Conservation (phyloP, 2,888 invertebrate genomes). For the Sialis lutaria region DNA sequence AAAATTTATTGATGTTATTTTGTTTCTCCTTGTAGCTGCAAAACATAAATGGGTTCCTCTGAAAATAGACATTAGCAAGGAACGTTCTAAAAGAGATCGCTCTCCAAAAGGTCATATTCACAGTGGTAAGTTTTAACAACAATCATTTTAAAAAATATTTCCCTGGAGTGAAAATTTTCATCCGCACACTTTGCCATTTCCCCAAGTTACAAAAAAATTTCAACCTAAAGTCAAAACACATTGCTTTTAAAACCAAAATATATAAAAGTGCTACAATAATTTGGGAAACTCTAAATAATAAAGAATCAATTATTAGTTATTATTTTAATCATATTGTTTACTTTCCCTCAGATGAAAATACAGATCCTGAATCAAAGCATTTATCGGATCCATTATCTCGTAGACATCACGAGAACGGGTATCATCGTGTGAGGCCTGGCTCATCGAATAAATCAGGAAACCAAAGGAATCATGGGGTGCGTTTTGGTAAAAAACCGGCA, state of each 20-base stretch:
- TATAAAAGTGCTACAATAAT: no score
- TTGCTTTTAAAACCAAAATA: no score
- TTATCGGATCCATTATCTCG: neutral
- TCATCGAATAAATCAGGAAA: constrained; percentile 19
- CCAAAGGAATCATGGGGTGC: constrained; percentile 30
- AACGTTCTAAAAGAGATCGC: constrained; percentile 44
- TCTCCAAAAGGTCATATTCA: constrained; percentile 19
- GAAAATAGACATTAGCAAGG: constrained; percentile 66
- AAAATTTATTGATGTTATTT: neutral
- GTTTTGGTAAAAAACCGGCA: constrained; percentile 27
- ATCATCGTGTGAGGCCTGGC: constrained; percentile 10
- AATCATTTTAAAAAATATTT: no score
- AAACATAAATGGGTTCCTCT: constrained; percentile 85
- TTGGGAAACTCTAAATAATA: no score
- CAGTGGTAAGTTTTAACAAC: constrained; percentile 7
- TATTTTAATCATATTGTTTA: no score
- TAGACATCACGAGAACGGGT: constrained; percentile 11
- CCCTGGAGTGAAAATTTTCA: no score
- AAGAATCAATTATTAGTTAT: no score
- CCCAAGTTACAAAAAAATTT: no score
- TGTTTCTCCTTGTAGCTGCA: constrained; percentile 20
- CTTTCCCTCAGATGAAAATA: neutral
- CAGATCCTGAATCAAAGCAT: neutral
- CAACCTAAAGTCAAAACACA: no score
- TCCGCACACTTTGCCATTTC: no score